phyloP scores from a whole-genome alignment of 2,888 invertebrate species.

The Diaprepes abbreviatus region DNA sequence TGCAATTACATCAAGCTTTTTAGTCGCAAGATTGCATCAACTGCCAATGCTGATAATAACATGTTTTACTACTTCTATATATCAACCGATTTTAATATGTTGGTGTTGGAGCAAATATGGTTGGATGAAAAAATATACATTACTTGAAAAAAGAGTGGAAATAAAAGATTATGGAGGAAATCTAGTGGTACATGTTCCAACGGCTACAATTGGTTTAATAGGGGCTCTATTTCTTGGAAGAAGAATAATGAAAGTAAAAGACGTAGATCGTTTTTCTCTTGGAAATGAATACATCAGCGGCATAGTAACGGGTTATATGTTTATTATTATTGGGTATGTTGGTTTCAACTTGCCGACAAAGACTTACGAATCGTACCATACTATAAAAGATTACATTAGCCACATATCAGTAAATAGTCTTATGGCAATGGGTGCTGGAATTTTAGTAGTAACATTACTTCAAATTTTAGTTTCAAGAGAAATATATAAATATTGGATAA shows the following conservation, averaged over 20 bases:
- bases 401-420: slow-evolving; percentile 51
- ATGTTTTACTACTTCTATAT: slow-evolving; percentile 56
- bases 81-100: slow-evolving; percentile 63
- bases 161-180: slow-evolving; percentile 62
- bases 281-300: slow-evolving; percentile 59
- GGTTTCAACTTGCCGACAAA: slow-evolving; percentile 52
- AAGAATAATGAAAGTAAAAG: slow-evolving; percentile 60
- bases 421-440: slow-evolving; percentile 53
- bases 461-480: slow-evolving; percentile 56
- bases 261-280: slow-evolving; percentile 63
- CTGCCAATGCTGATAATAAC: slow-evolving; percentile 54
- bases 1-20: slow-evolving; percentile 61
- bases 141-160: slow-evolving; percentile 54
- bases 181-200: slow-evolving; percentile 60
- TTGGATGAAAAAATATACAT: slow-evolving; percentile 59
- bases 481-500: slow-evolving; percentile 63
- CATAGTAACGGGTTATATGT: slow-evolving; percentile 61
- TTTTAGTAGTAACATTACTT: slow-evolving; percentile 49
- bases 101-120: slow-evolving; percentile 64
- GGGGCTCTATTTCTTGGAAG: slow-evolving; percentile 61
- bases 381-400: slow-evolving; percentile 36
- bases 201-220: slow-evolving; percentile 60
- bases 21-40: slow-evolving; percentile 61
- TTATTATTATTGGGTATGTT: slow-evolving; percentile 62
- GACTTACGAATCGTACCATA: slow-evolving; percentile 36